Conservation (phyloP, 35 echinoderm and acorn worm species). For the Ophioderma brevispina region DNA sequence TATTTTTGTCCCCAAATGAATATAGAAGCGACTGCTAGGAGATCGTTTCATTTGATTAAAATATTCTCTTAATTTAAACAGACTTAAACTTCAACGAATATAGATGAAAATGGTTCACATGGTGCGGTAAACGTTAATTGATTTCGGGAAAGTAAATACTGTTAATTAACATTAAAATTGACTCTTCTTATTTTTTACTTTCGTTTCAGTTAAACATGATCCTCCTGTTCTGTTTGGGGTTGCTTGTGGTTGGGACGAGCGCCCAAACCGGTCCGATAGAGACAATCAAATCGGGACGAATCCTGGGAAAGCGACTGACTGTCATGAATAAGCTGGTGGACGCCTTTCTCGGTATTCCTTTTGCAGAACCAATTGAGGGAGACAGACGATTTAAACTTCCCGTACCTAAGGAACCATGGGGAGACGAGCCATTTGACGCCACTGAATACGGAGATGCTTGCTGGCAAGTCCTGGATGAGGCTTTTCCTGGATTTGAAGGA, state of each 20-base stretch:
- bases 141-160: too few species aligned
- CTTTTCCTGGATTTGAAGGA: constrained; percentile 71
- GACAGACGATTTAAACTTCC: constrained; percentile 53
- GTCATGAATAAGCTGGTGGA: constrained; percentile 61
- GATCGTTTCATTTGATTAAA: too few species aligned
- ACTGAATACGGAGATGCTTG: constrained; percentile 67
- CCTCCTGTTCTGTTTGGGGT: background rate
- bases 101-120: too few species aligned
- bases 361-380: constrained; percentile 58
- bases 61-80: too few species aligned
- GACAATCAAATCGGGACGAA: constrained; percentile 26
- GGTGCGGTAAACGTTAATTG: too few species aligned
- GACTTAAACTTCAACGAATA: too few species aligned
- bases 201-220: background rate
- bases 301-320: constrained; percentile 58
- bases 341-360: constrained; percentile 80
- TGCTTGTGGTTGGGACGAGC: constrained; percentile 4
- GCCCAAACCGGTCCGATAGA: constrained; percentile 28
- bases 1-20: too few species aligned
- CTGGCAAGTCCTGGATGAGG: constrained; percentile 57
- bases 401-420: constrained; percentile 40
- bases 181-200: too few species aligned
- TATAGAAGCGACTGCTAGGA: too few species aligned
- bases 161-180: too few species aligned
- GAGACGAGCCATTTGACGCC: constrained; percentile 41